Evolutionary conservation across 2,797 vertebrate species (phyloP).

Genomic region (Intellagama lesueurii): DNA sequence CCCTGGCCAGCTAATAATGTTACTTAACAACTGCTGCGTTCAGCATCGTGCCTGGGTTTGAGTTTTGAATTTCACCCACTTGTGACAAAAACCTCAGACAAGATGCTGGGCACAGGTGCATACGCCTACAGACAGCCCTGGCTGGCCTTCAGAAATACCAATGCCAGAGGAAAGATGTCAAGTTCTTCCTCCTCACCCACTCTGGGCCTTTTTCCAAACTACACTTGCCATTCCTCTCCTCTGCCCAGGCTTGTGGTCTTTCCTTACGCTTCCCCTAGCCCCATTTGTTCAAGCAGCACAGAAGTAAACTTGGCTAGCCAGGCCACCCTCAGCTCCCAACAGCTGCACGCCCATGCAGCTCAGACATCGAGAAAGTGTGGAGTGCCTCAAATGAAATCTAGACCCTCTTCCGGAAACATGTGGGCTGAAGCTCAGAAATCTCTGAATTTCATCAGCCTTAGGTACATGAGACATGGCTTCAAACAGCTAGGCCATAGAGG

Average conservation of each 20-base stretch:
- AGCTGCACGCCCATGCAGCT: background rate
- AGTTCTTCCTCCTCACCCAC: background rate
- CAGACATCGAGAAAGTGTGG: background rate
- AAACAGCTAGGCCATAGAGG: background rate
- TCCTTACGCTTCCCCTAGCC: background rate
- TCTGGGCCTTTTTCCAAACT: background rate
- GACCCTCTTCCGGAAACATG: slow-evolving; percentile 1
- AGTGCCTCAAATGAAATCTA: background rate
- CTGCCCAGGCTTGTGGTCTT: background rate
- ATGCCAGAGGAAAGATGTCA: slow-evolving; percentile 2
- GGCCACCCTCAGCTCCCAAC: background rate
- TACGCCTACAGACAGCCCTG: background rate
- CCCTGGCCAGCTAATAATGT: slow-evolving; percentile 3
- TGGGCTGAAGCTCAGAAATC: slow-evolving; percentile 4
- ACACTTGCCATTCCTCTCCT: background rate
- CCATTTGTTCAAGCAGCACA: background rate
- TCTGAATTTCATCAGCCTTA: background rate
- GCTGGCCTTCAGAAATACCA: background rate
- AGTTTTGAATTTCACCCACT: background rate
- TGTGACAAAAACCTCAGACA: background rate
- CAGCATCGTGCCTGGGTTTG: background rate
- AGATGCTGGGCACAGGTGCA: background rate
- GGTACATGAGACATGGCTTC: background rate
- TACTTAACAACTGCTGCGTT: slow-evolving; percentile 23
- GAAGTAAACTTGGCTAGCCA: background rate